Percentiles rank a stretch among this genome's conserved stretches.
These are phyloP conservation scores for Sinopyrophorus schimmeli DNA, from an alignment of 2,888 invertebrate species.

Conservation along the genomic window DNA sequence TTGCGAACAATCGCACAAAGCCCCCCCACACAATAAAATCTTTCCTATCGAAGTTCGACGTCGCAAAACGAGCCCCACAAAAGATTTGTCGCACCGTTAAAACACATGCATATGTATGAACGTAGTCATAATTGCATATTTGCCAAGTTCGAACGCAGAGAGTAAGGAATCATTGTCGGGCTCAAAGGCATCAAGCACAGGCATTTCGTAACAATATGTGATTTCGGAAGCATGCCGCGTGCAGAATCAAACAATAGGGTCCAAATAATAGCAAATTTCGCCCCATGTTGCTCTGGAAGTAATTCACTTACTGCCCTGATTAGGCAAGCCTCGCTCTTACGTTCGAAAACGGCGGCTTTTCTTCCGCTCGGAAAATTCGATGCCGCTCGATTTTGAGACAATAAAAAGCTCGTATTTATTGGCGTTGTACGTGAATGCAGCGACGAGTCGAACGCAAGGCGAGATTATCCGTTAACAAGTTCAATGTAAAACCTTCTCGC, in stretches of 20 bases:
- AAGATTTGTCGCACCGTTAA: too few species aligned
- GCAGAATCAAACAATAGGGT: constrained; percentile 27
- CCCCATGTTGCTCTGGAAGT: constrained; percentile 30
- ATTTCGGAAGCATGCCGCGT: constrained; percentile 31
- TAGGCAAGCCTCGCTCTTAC: too few species aligned
- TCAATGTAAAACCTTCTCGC: constrained; percentile 30
- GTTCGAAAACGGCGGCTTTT: too few species aligned
- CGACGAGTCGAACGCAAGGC: constrained; percentile 22
- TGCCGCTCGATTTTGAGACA: too few species aligned
- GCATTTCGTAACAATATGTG: constrained; percentile 36
- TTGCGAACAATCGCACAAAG: too few species aligned
- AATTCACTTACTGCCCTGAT: constrained; percentile 30
- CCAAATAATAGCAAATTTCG: constrained; percentile 32
- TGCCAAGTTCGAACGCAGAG: constrained; percentile 20
- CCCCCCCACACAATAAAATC: too few species aligned
- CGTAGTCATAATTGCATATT: constrained; percentile 25
- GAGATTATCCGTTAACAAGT: constrained; percentile 32
- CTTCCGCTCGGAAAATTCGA: too few species aligned
- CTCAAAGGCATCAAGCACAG: constrained; percentile 33
- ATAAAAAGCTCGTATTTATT: too few species aligned
- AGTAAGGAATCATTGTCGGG: constrained; percentile 34
- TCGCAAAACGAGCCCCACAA: too few species aligned
- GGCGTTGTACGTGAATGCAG: too few species aligned
- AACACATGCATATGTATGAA: constrained; percentile 29
- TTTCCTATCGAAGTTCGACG: too few species aligned